A percentile compares a stretch with the other conserved stretches of the same genome.
Conservation (phyloP, 2,113 vertebrate species). For the Parus major region DNA sequence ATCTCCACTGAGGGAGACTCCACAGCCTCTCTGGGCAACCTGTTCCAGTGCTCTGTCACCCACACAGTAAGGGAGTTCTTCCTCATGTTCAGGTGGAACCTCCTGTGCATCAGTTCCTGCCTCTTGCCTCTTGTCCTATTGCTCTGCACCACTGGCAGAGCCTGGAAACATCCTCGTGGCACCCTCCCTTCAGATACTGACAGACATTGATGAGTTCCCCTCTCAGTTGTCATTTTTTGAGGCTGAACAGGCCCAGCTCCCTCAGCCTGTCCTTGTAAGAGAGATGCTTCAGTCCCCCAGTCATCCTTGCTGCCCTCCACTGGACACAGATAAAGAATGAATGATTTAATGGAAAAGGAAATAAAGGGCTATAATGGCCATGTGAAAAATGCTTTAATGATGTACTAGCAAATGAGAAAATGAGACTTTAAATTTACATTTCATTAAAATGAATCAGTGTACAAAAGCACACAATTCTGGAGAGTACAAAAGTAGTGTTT, state of each 20-base stretch:
- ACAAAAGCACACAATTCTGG: neutral
- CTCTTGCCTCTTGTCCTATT: accelerated
- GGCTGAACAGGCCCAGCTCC: neutral
- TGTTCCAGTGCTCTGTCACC: accelerated
- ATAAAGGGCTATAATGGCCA: neutral
- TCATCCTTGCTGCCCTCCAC: neutral
- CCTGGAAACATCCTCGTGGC: neutral
- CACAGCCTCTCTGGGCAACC: accelerated
- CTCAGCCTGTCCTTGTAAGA: neutral
- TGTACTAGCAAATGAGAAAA: neutral
- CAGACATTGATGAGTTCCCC: accelerated
- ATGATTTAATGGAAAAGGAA: neutral
- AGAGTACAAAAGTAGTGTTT: neutral
- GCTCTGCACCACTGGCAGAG: accelerated
- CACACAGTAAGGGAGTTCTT: accelerated
- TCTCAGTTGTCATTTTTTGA: accelerated
- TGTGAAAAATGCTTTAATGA: neutral
- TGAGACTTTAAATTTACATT: slow-evolving; percentile 6
- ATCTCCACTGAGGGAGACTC: neutral
- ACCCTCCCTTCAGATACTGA: no score
- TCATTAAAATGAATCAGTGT: slow-evolving; percentile 16
- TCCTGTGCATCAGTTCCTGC: neutral
- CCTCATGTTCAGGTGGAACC: accelerated
- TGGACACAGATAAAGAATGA: neutral
- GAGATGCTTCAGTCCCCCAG: neutral